Base-by-base conservation (phyloP, 2,797 vertebrate species). In the Loriculus beryllinus region DNA sequence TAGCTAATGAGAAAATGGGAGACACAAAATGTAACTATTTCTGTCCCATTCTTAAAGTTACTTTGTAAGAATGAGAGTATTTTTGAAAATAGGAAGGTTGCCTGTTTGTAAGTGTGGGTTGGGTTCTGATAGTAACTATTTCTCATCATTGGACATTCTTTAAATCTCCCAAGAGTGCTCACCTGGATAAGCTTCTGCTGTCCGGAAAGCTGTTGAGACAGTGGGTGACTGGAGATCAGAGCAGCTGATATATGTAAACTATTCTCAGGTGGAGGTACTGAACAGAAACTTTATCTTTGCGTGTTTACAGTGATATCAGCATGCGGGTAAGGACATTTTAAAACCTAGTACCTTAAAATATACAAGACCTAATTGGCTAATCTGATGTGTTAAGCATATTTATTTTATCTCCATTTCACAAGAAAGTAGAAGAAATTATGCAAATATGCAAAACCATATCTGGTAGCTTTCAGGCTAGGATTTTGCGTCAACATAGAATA, bases 371-470 rank as follows among this genome's bases (percentile, higher is more conserved):
- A 13, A 0, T 4, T 31, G 9, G 8, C 49, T 85, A 45, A 78
- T 28, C 4, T 40, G 18, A 5, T 22, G 7, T 48, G 12, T 40
- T 51, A 20, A 64, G 39, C 9, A 21, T 2, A 22, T 3, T 2
- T 6, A 25, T 64, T 83, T 69, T 45, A 39, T 31, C 25, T 76
- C 47, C 37, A 3, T 80, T 65, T 42, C n/a, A 2, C 9, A 85
- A 59, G 25, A 35, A 71, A 79, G 9, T 20, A 0, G 0, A 57
- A 48, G 29, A 47, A 92, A 59, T 20, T 42, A 39, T 0, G 0
- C 6, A 78, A 81, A 86, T 42, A 39, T 0, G 0, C 6, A 78
- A 81, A 86, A 18, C 7, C 1, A 6, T 68, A 90, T 57, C 45
- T 65, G 10, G 28, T 23, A 54, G n/a, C 7, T 60, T 21, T 22